Base-by-base conservation (phyloP, 2,113 vertebrate genomes). In the Clarias macrocephalus region DNA sequence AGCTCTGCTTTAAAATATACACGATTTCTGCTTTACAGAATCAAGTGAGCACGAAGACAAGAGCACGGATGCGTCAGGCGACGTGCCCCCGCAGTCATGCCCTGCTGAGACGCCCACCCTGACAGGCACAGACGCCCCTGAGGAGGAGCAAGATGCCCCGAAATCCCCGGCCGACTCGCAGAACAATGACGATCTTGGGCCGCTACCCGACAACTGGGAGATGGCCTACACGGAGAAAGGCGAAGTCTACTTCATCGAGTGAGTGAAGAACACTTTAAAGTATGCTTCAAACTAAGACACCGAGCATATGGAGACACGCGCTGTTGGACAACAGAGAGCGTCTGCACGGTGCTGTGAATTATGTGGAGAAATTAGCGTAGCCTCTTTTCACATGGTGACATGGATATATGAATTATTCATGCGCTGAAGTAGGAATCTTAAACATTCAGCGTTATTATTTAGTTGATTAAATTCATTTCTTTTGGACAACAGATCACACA, bases 181-280 rank as follows among this genome's bases (percentile, higher is more conserved):
- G 70, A 96, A 98, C 2, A 97, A 93, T 72, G 98, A 99, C 3
- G 97, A 99, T 52, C 92, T 97, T 80, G 98, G 98, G 21, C 95
- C 96, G 2, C 92, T 99, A 90, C 98, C 98, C 80, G 98, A 99
- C 92, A 99, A 99, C 93, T 99, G 98, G 98, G 98, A 99, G 95
- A 99, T 99, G 98, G 98, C 98, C 86, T 99, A 99, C 89, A 99
- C 98, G 21, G 98, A 99, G 93, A 99, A 99, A 90, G 98, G 98
- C 2, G 98, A 99, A 95, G 98, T 99, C 93, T 99, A 99, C 94
- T 99, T 99, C 91, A 99, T 99, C 90, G 98, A 99, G 98, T 99
- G 94, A 97, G 97, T 96, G 72, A 82, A 85, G 82, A 75, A 52
- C 81, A 73, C 84, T 85, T 83, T 66, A 82, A 82, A 77, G 84